A percentile compares a stretch with the other conserved stretches of the same genome.
These are phyloP conservation scores for Petaurus breviceps DNA, from an alignment of 2,113 vertebrate genomes.

Conservation along the genomic window DNA sequence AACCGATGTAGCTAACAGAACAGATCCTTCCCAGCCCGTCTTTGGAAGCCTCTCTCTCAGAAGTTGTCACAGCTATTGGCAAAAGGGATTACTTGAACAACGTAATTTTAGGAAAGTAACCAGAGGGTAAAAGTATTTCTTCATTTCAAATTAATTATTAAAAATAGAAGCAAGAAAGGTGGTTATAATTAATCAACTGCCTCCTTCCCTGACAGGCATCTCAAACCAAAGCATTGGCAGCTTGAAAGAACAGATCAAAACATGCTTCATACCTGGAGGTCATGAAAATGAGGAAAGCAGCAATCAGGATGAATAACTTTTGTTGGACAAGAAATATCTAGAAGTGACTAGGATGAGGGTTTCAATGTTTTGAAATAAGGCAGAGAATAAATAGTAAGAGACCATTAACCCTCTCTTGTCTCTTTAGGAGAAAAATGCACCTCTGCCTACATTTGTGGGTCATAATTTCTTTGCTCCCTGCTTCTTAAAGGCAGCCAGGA, in stretches of 20 bases:
- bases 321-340: slow-evolving; percentile 20
- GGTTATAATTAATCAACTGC: slow-evolving; percentile 31
- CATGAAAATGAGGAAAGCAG: slow-evolving; percentile 51
- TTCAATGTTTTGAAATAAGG: fast-evolving
- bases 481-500: background rate
- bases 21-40: fast-evolving
- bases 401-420: fast-evolving
- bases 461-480: background rate
- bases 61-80: background rate
- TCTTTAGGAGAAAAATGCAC: background rate
- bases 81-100: background rate
- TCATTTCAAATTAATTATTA: background rate
- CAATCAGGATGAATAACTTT: slow-evolving; percentile 38
- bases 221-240: slow-evolving; percentile 59
- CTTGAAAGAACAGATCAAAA: slow-evolving; percentile 69
- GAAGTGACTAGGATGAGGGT: background rate
- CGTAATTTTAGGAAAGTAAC: background rate
- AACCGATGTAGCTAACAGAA: background rate
- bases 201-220: slow-evolving; percentile 37
- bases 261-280: slow-evolving; percentile 46
- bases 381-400: background rate
- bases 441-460: background rate
- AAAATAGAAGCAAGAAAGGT: background rate
- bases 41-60: background rate
- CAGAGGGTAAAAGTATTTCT: slow-evolving; percentile 24